These are phyloP conservation scores for Talpa occidentalis DNA, from an alignment of 2,113 vertebrate species.

Conservation along the genomic window DNA sequence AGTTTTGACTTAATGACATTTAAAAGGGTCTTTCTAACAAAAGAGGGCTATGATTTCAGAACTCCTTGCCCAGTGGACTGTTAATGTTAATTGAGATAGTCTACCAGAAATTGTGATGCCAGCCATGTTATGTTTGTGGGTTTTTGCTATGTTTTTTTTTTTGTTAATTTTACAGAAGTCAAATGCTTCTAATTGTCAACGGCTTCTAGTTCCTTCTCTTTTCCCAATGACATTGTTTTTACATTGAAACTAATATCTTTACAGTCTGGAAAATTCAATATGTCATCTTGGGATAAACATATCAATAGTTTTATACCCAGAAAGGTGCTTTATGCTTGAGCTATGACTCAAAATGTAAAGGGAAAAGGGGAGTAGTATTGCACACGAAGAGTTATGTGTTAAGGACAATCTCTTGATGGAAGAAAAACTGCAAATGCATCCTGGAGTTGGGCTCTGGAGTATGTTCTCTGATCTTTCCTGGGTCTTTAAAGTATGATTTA, in stretches of 20 bases:
- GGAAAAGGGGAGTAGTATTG: neutral
- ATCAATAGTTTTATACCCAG: neutral
- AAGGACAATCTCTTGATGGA: neutral
- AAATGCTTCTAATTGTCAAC: neutral
- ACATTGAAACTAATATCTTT: neutral
- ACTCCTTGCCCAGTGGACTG: neutral
- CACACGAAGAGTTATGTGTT: neutral
- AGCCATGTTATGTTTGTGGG: neutral
- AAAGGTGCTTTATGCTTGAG: neutral
- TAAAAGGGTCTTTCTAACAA: neutral
- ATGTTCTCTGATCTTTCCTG: neutral
- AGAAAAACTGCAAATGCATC: neutral
- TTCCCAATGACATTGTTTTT: conserved; percentile 8
- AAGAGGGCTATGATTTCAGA: neutral
- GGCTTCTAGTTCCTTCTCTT: neutral
- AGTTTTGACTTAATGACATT: neutral
- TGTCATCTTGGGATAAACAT: neutral
- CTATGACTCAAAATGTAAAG: neutral
- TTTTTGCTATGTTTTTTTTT: conserved; percentile 15
- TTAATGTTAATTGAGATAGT: neutral
- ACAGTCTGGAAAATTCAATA: neutral
- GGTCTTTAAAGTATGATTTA: neutral
- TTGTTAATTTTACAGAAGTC: conserved; percentile 22
- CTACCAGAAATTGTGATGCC: neutral
- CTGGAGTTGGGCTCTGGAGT: neutral